Evolutionary conservation across 2,888 invertebrate genomes (phyloP), one percentile per base, ranked within the genome.

Genomic region (Drosophila buzzatii): DNA sequence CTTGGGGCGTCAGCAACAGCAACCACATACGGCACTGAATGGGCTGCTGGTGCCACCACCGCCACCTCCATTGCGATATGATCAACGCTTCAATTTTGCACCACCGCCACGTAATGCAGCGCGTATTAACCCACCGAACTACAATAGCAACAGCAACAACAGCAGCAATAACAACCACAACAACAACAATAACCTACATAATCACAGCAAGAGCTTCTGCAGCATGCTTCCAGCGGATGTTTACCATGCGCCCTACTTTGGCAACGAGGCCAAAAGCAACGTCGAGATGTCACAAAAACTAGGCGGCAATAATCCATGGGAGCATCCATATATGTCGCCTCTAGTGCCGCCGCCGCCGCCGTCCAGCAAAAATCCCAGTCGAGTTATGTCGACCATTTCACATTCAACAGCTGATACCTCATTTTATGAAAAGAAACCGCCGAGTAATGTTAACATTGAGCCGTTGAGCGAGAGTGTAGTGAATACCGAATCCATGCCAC

Each of bases 351-450:
- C 49, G 47, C 49, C 49, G 37, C 53, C 67, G 67, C 81, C 90
- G 88, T 85, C 90, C 86, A 88, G 73, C 74, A 79, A 90, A 79
- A 76, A 75, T 57, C 71, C 74, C 68, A 73, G 74, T 79, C 86
- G 86, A 58, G 39, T 74, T 37, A 72, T 85, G 79, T 78, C 90
- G 75, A 79, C 76, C 41, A 90, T 81, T 84, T 73, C 81, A 79
- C 68, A 81, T 74, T 69, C 84, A 85, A 89, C 85, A 82, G 85
- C 82, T 76, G 89, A 87, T 87, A 87, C 86, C 86, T 87, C 86
- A 90, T 85, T 81, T 89, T 90, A 77, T 62, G 89, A 89, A 85
- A 87, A 90, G 81, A 90, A 90, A 88, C 86, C 90, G 86, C 86
- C 90, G 86, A 85, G 74, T 81, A 84, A 79, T 75, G 79, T 89